Conservation (phyloP, 2,888 invertebrate genomes). For the Mesopsocus fuscifrons region DNA sequence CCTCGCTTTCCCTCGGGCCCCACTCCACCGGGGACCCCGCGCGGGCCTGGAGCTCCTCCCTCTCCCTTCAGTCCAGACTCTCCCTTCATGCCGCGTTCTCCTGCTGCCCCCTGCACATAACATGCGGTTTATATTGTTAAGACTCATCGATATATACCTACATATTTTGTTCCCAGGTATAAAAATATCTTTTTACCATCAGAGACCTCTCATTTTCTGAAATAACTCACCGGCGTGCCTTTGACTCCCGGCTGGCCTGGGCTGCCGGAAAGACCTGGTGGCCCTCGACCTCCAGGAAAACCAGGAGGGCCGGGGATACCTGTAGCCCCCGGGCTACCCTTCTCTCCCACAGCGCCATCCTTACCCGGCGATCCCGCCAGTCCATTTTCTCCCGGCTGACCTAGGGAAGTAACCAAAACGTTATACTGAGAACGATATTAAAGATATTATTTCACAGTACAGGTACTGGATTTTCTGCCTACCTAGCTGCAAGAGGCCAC, state of each 20-base stretch:
- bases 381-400: conserved; percentile 56
- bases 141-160: background rate
- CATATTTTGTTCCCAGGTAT: background rate
- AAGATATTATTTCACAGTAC: too few relatives aligned
- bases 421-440: too few relatives aligned
- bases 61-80: conserved; percentile 61
- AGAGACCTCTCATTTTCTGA: background rate
- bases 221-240: conserved; percentile 42
- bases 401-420: background rate
- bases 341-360: conserved; percentile 64
- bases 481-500: too few relatives aligned
- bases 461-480: too few relatives aligned
- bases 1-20: conserved; percentile 70
- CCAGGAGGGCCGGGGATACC: conserved; percentile 63
- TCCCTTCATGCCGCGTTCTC: conserved; percentile 64
- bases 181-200: background rate
- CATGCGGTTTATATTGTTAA: too few relatives aligned
- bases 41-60: conserved; percentile 45
- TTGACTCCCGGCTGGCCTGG: conserved; percentile 55
- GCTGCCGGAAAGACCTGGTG: conserved; percentile 53
- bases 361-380: conserved; percentile 55
- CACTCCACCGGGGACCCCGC: conserved; percentile 51
- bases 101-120: conserved; percentile 41
- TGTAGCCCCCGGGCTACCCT: conserved; percentile 50
- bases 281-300: conserved; percentile 62